These are phyloP conservation scores for Lithosia quadra DNA, from an alignment of 2,888 invertebrate genomes.

Conservation along the genomic window DNA sequence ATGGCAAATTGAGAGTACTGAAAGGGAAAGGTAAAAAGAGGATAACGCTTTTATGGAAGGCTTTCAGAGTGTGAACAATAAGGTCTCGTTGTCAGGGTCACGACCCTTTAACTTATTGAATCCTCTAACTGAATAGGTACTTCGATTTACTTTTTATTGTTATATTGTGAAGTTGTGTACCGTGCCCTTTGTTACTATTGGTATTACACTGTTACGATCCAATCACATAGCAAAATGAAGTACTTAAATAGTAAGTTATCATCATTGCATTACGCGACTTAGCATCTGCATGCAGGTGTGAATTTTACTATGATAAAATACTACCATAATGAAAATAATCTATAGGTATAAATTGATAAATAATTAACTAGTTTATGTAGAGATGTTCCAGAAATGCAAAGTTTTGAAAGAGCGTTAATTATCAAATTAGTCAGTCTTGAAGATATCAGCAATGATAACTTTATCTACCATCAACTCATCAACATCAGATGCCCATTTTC, in stretches of 20 bases:
- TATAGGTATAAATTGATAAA: no score
- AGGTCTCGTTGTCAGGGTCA: slow-evolving; percentile 4
- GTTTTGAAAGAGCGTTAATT: background rate
- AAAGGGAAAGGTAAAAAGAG: slow-evolving; percentile 3
- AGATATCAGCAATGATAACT: background rate
- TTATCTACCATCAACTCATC: background rate
- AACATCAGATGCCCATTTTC: slow-evolving; percentile 4
- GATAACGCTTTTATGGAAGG: background rate
- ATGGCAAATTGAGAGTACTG: slow-evolving; percentile 1
- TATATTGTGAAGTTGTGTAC: background rate
- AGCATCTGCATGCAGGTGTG: no score
- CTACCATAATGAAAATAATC: no score
- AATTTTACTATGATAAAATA: no score
- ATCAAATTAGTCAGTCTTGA: background rate
- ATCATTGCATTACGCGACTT: no score
- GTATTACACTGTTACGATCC: background rate
- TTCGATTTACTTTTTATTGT: slow-evolving; percentile 7
- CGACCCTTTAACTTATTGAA: slow-evolving; percentile 4
- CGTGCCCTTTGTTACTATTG: background rate
- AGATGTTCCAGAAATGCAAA: background rate
- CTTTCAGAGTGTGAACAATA: slow-evolving; percentile 2
- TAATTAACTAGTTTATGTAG: background rate
- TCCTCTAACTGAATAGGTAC: slow-evolving; percentile 7
- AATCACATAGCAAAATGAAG: no score
- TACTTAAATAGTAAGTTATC: no score